phyloP scores from a whole-genome alignment of 2,888 invertebrate species.

The Cryptocephalus primarius region DNA sequence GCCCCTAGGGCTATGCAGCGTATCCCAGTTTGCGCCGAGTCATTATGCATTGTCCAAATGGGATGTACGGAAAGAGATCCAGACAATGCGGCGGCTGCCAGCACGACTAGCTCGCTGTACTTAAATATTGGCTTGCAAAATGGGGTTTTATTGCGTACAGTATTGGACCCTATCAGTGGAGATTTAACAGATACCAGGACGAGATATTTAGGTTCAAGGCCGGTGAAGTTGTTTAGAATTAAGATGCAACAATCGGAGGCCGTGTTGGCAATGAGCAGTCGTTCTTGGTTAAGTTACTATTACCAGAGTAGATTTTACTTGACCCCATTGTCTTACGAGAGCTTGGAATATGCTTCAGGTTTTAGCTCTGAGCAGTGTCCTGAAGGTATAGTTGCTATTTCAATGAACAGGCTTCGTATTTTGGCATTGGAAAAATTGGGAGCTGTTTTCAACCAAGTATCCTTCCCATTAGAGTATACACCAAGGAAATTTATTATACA shows the following conservation, averaged over 20 bases:
- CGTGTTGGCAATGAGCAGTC: slow-evolving; percentile 93
- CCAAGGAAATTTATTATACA: slow-evolving; percentile 93
- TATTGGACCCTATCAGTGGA: slow-evolving; percentile 90
- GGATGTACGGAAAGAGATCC: slow-evolving; percentile 55
- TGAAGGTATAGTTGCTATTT: slow-evolving; percentile 98
- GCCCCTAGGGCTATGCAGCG: slow-evolving; percentile 95
- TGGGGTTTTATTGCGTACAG: slow-evolving; percentile 86
- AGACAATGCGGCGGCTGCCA: slow-evolving; percentile 49
- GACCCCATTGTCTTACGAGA: slow-evolving; percentile 92
- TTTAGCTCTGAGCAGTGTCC: slow-evolving; percentile 97
- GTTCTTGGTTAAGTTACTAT: slow-evolving; percentile 97
- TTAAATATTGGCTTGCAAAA: slow-evolving; percentile 96
- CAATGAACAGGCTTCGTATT: slow-evolving; percentile 93
- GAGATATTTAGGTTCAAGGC: slow-evolving; percentile 77
- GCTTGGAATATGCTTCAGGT: slow-evolving; percentile 93
- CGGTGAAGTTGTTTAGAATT: slow-evolving; percentile 57
- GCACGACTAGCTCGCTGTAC: slow-evolving; percentile 66
- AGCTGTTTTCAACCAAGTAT: slow-evolving; percentile 95
- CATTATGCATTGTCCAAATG: slow-evolving; percentile 93
- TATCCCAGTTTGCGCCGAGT: slow-evolving; percentile 91
- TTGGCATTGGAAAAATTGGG: slow-evolving; percentile 96
- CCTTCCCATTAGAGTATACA: slow-evolving; percentile 87
- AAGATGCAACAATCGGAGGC: slow-evolving; percentile 94
- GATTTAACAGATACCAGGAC: slow-evolving; percentile 96
- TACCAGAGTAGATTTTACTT: slow-evolving; percentile 95